Conservation (phyloP, 2,113 vertebrate genomes). For the Camelus bactrianus region DNA sequence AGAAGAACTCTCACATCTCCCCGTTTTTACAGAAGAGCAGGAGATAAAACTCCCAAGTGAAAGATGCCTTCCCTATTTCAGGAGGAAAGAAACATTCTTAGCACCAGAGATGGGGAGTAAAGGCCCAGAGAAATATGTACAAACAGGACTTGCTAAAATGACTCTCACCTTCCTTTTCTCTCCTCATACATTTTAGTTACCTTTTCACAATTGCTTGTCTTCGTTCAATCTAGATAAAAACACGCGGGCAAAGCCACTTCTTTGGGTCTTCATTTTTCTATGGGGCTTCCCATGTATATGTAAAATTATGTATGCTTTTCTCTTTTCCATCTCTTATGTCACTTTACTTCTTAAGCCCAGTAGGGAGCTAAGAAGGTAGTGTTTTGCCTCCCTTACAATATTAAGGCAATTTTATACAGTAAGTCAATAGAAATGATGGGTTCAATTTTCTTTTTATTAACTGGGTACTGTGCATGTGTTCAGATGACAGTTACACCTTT, state of each 20-base stretch:
- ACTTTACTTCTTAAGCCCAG: background rate
- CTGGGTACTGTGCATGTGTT: background rate
- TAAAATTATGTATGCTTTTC: background rate
- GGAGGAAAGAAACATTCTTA: background rate
- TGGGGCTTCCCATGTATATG: fast-evolving
- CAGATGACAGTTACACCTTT: background rate
- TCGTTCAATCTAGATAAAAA: background rate
- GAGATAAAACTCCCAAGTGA: background rate
- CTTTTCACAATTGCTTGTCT: background rate
- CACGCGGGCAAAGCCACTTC: no score
- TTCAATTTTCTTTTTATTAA: background rate
- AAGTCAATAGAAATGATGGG: background rate
- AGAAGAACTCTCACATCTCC: background rate
- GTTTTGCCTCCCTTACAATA: background rate
- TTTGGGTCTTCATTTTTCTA: background rate
- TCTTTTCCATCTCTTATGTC: background rate
- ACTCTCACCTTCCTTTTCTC: background rate
- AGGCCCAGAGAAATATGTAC: background rate
- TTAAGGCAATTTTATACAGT: background rate
- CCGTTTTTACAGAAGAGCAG: background rate
- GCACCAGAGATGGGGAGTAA: background rate
- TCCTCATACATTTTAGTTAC: background rate
- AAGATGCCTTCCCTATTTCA: background rate
- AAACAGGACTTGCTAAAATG: background rate
- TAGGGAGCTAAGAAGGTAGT: background rate